Evolutionary conservation across 2,888 invertebrate genomes (phyloP).

Genomic region (Rambutsinella grinnellia): DNA sequence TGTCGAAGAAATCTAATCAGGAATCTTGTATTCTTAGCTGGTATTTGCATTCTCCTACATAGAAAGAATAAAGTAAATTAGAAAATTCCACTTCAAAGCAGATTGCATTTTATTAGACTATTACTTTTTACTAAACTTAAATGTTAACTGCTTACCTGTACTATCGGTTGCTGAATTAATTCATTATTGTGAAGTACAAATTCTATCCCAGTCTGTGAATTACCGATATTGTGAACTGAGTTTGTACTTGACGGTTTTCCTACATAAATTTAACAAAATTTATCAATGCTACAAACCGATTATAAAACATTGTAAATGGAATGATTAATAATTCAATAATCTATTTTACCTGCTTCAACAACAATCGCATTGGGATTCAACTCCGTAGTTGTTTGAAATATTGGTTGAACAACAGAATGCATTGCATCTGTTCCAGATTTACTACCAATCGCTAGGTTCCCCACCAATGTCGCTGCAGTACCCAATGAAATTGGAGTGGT

Average conservation of each 20-base stretch:
- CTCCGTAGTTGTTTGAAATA: constrained; percentile 11
- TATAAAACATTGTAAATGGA: neutral
- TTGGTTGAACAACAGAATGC: constrained; percentile 9
- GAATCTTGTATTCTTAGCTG: neutral
- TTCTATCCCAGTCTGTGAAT: constrained; percentile 5
- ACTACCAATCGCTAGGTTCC: neutral
- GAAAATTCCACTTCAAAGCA: too few species aligned
- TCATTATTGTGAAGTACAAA: constrained; percentile 17
- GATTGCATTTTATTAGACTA: neutral
- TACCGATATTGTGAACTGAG: constrained; percentile 1
- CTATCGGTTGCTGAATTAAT: constrained; percentile 11
- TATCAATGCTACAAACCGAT: neutral
- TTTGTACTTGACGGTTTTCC: constrained; percentile 26
- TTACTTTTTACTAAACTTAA: neutral
- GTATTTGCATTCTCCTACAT: constrained; percentile 13
- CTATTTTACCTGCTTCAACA: constrained; percentile 26
- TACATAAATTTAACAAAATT: neutral
- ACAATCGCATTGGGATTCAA: constrained; percentile 5
- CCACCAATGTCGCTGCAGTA: neutral
- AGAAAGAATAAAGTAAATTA: neutral
- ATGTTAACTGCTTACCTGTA: neutral
- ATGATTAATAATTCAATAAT: neutral
- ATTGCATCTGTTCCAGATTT: neutral
- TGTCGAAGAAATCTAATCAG: neutral
- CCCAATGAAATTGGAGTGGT: constrained; percentile 21